phyloP scores from a whole-genome alignment of 2,797 vertebrate genomes.

The Leptoclinus maculatus region DNA sequence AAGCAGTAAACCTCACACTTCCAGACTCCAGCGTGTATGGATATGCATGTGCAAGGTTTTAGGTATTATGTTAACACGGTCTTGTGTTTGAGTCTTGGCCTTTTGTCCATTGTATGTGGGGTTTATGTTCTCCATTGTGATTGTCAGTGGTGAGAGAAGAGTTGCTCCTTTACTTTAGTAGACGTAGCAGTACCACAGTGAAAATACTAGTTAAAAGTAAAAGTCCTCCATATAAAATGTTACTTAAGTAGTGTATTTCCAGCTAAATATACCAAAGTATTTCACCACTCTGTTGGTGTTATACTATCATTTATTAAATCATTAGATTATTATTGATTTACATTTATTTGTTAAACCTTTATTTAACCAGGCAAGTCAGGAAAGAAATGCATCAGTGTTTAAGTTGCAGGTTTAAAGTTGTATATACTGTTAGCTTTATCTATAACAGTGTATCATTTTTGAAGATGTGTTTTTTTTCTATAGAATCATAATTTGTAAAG shows the following conservation, averaged over 20 bases:
- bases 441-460: not conserved
- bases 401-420: no score
- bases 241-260: no score
- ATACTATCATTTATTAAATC: not conserved
- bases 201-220: not conserved
- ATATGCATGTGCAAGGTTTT: not conserved
- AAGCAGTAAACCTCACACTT: constrained; percentile 4
- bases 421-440: not conserved
- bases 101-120: not conserved
- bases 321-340: not conserved
- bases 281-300: not conserved
- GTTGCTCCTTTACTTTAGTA: not conserved
- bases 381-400: no score
- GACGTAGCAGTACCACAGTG: not conserved
- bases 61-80: not conserved
- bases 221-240: no score
- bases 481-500: no score
- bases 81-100: not conserved
- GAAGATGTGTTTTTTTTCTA: no score
- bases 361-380: not conserved
- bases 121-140: not conserved
- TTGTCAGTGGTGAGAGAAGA: not conserved
- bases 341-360: not conserved
- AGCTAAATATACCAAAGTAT: not conserved
- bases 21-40: not conserved